These are phyloP conservation scores for Chaenogobius annularis DNA, from an alignment of 2,113 vertebrate species.

Conservation along the genomic window DNA sequence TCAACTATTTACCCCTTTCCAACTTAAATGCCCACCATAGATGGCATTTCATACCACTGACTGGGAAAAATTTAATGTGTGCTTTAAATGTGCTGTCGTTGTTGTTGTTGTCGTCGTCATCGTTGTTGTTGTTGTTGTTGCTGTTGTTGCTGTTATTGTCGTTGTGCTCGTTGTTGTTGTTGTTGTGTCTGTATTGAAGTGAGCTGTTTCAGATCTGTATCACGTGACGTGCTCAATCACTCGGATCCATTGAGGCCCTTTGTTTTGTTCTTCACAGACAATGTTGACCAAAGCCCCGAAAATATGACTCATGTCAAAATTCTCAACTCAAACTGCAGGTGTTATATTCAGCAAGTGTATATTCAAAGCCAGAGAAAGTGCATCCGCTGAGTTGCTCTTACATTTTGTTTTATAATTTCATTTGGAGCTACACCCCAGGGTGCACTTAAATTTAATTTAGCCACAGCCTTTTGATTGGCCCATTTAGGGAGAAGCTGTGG, in stretches of 20 bases:
- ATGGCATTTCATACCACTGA: background rate
- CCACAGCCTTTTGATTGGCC: slow-evolving; percentile 23
- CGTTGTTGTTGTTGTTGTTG: slow-evolving; percentile 10
- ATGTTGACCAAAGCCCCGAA: slow-evolving; percentile 2
- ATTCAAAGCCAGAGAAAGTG: slow-evolving; percentile 19
- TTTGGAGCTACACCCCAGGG: slow-evolving; percentile 8
- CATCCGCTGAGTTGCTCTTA: slow-evolving; percentile 25
- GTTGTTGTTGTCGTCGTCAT: slow-evolving; percentile 6
- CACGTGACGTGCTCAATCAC: slow-evolving; percentile 21
- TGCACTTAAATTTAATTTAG: slow-evolving; percentile 32
- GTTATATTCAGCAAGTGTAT: background rate
- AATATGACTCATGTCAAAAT: background rate
- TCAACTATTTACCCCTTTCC: background rate
- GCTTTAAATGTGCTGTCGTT: background rate
- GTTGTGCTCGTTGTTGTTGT: slow-evolving; percentile 12
- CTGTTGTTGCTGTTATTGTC: slow-evolving; percentile 1
- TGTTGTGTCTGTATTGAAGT: slow-evolving; percentile 2
- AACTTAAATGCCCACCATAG: background rate
- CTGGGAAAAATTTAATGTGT: background rate
- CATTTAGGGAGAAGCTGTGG: slow-evolving; percentile 10
- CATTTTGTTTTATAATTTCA: slow-evolving; percentile 23
- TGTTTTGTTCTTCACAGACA: slow-evolving; percentile 10
- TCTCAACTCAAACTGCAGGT: background rate
- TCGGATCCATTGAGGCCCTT: background rate
- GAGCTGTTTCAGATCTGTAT: slow-evolving; percentile 7